Percentiles rank a stretch among this genome's conserved stretches.
phyloP scores from a whole-genome alignment of 37 sponge, comb jelly and placozoan genomes.

The Geodia barretti region DNA sequence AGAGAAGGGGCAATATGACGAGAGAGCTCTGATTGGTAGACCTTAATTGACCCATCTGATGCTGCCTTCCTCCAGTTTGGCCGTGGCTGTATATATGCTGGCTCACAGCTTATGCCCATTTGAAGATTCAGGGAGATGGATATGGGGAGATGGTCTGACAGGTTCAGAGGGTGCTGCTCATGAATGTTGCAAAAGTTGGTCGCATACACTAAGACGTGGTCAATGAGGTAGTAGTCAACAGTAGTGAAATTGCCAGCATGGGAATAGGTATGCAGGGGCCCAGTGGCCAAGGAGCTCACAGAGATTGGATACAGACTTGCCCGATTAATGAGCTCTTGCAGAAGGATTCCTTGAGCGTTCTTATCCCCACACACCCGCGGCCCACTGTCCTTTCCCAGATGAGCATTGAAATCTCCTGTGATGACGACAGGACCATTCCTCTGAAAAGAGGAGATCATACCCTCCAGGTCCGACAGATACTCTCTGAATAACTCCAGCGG shows the following conservation, averaged over 20 bases:
- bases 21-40: background rate
- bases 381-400: too few species aligned
- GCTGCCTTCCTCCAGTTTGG: constrained; percentile 3
- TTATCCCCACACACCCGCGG: too few species aligned
- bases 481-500: too few species aligned
- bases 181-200: background rate
- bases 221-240: constrained; percentile 16
- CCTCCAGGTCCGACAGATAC: too few species aligned
- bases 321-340: too few species aligned
- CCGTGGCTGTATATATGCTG: too few species aligned
- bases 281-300: too few species aligned
- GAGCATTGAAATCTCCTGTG: too few species aligned
- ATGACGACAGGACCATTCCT: too few species aligned
- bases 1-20: background rate
- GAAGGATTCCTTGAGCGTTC: too few species aligned
- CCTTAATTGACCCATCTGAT: background rate
- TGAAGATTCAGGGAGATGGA: background rate
- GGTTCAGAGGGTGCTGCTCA: constrained; percentile 4
- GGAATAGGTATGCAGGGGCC: constrained; percentile 6
- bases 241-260: background rate
- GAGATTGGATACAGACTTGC: too few species aligned
- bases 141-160: constrained; percentile 18
- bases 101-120: background rate
- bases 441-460: too few species aligned
- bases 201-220: background rate